Percentiles rank a stretch among this genome's conserved stretches.
phyloP scores from a whole-genome alignment of 2,888 invertebrate genomes.

The Brassicogethes aeneus region DNA sequence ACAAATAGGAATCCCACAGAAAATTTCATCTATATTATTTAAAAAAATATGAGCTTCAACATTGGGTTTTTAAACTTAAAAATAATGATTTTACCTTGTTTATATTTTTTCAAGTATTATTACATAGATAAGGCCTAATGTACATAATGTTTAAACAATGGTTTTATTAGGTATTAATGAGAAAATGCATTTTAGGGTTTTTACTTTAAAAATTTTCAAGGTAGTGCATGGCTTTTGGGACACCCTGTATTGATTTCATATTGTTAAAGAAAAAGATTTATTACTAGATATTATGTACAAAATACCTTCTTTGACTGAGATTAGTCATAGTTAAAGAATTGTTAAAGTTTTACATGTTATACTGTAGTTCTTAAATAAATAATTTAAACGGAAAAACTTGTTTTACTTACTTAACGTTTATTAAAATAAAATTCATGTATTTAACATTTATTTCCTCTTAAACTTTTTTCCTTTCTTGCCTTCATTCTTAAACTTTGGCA shows the following conservation, averaged over 20 bases:
- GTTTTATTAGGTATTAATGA: no score
- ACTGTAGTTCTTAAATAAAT: slow-evolving; percentile 26
- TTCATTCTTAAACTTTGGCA: slow-evolving; percentile 11
- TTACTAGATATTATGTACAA: slow-evolving; percentile 19
- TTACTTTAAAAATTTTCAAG: no score
- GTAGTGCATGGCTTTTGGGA: no score
- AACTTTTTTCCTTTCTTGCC: slow-evolving; percentile 4
- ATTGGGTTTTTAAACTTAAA: no score
- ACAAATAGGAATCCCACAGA: no score
- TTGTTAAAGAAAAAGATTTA: slow-evolving; percentile 5
- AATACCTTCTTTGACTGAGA: slow-evolving; percentile 24
- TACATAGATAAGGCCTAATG: no score
- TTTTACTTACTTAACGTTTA: neutral
- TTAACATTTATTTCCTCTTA: neutral
- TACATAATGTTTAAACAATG: no score
- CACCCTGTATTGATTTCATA: neutral
- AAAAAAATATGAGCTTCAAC: no score
- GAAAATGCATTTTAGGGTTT: no score
- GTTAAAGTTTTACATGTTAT: slow-evolving; percentile 32
- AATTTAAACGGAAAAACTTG: slow-evolving; percentile 4
- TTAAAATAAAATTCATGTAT: neutral
- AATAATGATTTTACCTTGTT: no score
- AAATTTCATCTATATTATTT: no score
- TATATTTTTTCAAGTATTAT: no score
- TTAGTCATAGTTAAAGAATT: slow-evolving; percentile 23